Evolutionary conservation across 2,113 vertebrate species (phyloP).

Genomic region (Mirounga angustirostris): DNA sequence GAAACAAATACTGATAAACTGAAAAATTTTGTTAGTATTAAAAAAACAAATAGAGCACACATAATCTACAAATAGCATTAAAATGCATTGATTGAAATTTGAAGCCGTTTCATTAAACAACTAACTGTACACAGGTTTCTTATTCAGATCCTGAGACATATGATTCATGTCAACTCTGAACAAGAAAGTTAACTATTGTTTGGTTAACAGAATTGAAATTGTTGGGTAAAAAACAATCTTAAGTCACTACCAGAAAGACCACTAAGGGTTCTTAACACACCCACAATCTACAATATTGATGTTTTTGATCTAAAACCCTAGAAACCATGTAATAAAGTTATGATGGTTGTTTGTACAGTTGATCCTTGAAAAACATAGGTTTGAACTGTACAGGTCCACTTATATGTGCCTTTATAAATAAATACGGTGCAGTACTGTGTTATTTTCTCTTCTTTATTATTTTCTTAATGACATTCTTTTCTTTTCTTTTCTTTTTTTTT

Average conservation of each 20-base stretch:
- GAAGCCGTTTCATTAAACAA: not conserved
- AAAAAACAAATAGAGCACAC: not conserved
- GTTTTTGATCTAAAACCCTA: not conserved
- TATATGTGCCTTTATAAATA: not conserved
- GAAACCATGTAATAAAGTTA: not conserved
- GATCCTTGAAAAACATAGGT: not conserved
- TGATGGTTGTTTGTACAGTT: not conserved
- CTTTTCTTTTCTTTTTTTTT: not conserved
- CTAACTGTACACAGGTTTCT: not conserved
- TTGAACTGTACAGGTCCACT: not conserved
- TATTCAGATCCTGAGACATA: not conserved
- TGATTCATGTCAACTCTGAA: not conserved
- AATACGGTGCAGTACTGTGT: not conserved
- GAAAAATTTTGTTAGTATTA: not conserved
- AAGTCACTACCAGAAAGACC: not conserved
- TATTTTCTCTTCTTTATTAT: not conserved
- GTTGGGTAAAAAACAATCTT: not conserved
- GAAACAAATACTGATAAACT: not conserved
- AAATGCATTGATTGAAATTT: not conserved
- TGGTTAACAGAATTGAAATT: not conserved
- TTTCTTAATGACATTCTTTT: not conserved
- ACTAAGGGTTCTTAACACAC: not conserved
- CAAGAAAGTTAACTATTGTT: not conserved
- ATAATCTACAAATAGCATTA: not conserved
- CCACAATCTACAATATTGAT: not conserved